A percentile compares a stretch with the other conserved stretches of the same genome.
Conservation (phyloP, 1,140 invertebrate species). For the Hylaeus anthracinus region DNA sequence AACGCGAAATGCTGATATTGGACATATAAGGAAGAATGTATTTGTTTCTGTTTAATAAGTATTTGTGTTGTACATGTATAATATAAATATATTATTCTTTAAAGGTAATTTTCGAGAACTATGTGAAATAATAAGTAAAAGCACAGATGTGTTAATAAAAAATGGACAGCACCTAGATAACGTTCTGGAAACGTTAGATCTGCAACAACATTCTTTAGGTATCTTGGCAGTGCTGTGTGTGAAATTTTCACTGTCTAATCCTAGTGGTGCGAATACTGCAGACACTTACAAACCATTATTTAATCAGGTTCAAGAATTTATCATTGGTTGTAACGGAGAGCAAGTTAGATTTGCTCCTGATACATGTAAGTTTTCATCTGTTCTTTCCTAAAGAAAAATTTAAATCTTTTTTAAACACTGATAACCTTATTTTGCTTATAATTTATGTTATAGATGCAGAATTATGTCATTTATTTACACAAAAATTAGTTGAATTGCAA, state of each 20-base stretch:
- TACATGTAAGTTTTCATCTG: conserved; percentile 86
- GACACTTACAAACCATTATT: conserved; percentile 82
- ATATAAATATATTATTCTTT: conserved; percentile 57
- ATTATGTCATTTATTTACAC: conserved; percentile 91
- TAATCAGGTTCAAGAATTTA: conserved; percentile 90
- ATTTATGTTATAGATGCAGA: conserved; percentile 87
- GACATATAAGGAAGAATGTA: no score
- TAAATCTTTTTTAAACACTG: not conserved
- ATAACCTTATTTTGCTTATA: not conserved
- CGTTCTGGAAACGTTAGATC: conserved; percentile 92
- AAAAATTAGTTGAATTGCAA: conserved; percentile 88
- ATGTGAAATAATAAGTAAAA: conserved; percentile 90
- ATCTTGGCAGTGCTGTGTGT: conserved; percentile 92
- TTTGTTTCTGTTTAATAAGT: no score
- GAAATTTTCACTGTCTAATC: conserved; percentile 84
- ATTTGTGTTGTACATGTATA: not conserved
- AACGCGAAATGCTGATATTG: not conserved
- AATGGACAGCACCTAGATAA: conserved; percentile 93
- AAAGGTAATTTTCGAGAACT: conserved; percentile 92
- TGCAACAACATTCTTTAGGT: conserved; percentile 94
- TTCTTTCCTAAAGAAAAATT: not conserved
- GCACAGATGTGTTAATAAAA: conserved; percentile 89
- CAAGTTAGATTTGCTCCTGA: conserved; percentile 93
- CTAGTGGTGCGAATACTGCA: conserved; percentile 65
- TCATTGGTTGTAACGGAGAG: conserved; percentile 91